Conservation (phyloP, 2,797 vertebrate genomes). For the Acridotheres tristis region DNA sequence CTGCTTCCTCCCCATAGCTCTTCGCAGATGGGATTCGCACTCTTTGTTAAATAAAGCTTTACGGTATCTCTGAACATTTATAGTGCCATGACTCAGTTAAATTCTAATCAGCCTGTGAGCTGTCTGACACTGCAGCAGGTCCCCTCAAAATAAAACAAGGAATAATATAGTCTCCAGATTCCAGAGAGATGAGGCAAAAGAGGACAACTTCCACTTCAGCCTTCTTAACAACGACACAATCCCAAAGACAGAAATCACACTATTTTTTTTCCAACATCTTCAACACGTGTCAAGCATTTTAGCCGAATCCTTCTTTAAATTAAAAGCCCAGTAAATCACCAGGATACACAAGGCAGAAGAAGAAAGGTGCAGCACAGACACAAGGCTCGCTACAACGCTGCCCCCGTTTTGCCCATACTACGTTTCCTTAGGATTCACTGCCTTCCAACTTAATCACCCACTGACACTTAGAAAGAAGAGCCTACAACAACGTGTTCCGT, state of each 20-base stretch:
- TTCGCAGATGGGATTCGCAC: accelerated
- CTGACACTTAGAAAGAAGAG: not conserved
- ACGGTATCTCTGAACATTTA: slow-evolving; percentile 23
- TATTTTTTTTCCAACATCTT: not conserved
- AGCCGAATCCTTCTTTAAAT: not conserved
- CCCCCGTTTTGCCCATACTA: not conserved
- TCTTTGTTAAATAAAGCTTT: slow-evolving; percentile 27
- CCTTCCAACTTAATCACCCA: not conserved
- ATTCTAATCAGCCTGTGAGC: slow-evolving; percentile 41
- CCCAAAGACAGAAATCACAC: not conserved
- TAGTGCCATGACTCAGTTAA: slow-evolving; percentile 63
- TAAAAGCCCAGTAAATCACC: not conserved
- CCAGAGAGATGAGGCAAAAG: not conserved
- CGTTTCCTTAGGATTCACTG: not conserved
- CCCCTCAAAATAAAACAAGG: slow-evolving; percentile 1
- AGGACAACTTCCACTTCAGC: slow-evolving; percentile 14
- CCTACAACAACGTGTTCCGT: not conserved
- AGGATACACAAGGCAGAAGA: not conserved
- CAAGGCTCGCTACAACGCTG: not conserved
- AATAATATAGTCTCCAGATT: not conserved
- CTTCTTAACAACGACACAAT: not conserved
- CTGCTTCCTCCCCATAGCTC: not conserved
- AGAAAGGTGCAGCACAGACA: not conserved
- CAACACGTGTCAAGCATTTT: slow-evolving; percentile 42
- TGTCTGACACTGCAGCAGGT: slow-evolving; percentile 3